Evolutionary conservation across 2,888 invertebrate genomes (phyloP), one percentile per base, ranked within the genome.

Genomic region (Julus scanicus): DNA sequence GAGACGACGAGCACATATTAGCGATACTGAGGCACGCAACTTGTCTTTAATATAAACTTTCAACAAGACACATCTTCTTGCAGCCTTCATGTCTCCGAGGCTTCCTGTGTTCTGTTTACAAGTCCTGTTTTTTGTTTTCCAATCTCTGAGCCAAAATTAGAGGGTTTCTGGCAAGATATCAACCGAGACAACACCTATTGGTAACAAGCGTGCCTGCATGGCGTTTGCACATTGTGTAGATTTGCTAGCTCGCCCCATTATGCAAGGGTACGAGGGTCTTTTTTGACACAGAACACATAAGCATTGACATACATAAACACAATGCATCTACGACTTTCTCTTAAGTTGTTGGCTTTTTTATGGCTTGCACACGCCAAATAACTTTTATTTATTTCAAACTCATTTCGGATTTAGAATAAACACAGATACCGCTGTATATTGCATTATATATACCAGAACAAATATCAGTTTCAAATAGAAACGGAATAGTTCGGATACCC

Each of bases 101-200:
- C 53, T 53, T 53, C 53, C 53, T 53, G 53, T 15, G 53, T 53
- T 53, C 53, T 53, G 53, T 53, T 53, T 53, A 53, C 53, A 15
- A 53, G 53, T 53, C 53, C 53, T 53, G 53, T 53, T 53, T 53
- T n/a, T 53, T 53, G 53, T 53, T 53, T 53, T 53, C 53, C 53
- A 53, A 53, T 53, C 53, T 53, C 53, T 53, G 53, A 53, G 8
- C 53, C 53, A 53, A 53, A 53, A 53, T 53, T 53, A 53, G 53
- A 53, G 53, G 53, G 8, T 53, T 53, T 53, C 53, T 53, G 53
- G 53, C 53, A 53, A 53, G 53, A 13, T 53, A 6, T 53, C 53
- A 53, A 53, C 53, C 15, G 53, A 53, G 53, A 53, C 53, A 53
- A 53, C 53, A 53, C 53, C 53, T 53, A 53, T 53, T 53, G 53